phyloP scores from a whole-genome alignment of 53 echinoderm and acorn worm genomes.

The Crossaster papposus region DNA sequence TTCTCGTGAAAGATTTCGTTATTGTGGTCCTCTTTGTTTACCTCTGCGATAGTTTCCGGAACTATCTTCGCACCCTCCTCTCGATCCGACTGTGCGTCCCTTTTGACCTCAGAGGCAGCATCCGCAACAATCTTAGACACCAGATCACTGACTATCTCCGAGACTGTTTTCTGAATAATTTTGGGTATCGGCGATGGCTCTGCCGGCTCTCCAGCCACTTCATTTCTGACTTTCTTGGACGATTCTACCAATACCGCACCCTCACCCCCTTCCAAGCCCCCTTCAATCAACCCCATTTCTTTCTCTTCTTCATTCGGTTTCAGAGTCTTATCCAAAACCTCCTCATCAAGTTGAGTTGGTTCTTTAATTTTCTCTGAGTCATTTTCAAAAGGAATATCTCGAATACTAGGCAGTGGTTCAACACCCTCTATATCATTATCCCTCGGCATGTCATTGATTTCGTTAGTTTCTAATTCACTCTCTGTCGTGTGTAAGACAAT shows the following conservation, averaged over 20 bases:
- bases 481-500: background rate
- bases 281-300: background rate
- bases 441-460: background rate
- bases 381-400: constrained; percentile 9
- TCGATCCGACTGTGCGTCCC: constrained; percentile 25
- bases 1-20: constrained; percentile 36
- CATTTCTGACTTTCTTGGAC: constrained; percentile 23
- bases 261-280: constrained; percentile 17
- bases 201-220: background rate
- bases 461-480: constrained; percentile 1
- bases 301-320: background rate
- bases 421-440: background rate
- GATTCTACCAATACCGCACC: constrained; percentile 1
- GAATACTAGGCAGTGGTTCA: constrained; percentile 15
- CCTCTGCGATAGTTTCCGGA: background rate
- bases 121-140: constrained; percentile 4
- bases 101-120: background rate
- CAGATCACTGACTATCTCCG: background rate
- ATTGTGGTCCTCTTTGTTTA: constrained; percentile 37
- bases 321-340: background rate
- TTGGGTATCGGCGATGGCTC: constrained; percentile 6
- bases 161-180: background rate
- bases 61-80: constrained; percentile 12
- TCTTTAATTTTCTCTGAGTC: constrained; percentile 25
- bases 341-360: constrained; percentile 19